Base-by-base conservation (phyloP, 2,888 invertebrate genomes). In the Drosophila fungiperda region DNA sequence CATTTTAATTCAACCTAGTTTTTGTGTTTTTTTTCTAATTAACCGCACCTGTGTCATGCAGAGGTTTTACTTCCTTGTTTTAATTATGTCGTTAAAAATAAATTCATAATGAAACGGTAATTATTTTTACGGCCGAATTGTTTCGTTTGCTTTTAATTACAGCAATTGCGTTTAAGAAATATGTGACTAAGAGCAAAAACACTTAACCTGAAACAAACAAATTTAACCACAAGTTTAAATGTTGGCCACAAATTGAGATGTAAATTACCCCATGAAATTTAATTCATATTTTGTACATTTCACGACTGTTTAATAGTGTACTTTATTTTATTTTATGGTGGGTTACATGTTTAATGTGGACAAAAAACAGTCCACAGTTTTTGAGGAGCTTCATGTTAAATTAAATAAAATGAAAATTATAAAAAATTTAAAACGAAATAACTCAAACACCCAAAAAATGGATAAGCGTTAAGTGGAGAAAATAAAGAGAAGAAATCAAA, bases 71-170 rank as follows among this genome's bases (percentile, higher is more conserved):
- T 32, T 42, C 26, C 23, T 36, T 52, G 35, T 45, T 53, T 67
- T 45, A 35, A 52, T 52, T 52, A 20, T n/a, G 35, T 42, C 66
- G 29, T 50, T 40, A 9, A 29, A 65, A 26, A 40, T 9, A 65
- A 35, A 35, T 40, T 17, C 12, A 52, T 52, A 49, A 35, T 32
- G 42, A 57, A 40, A 40, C n/a, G 20, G 42, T 57, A 57, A 57
- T 57, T 57, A 57, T 57, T 40, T 57, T 57, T 42, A 45, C 57
- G 29, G 32, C 11, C 42, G 20, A 32, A 57, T 42, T 11, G 57
- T 11, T 57, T 11, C 42, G 42, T 57, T 66, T 67, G 42, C 42
- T 67, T 67, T 67, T 53, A 45, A 52, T 67, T 52, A 49, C 49
- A 23, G 42, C 36, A 65, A 65, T 65, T 65, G 35, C 40, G 40